Base-by-base conservation (phyloP, 1,140 invertebrate genomes). In the Micrasema minimum region DNA sequence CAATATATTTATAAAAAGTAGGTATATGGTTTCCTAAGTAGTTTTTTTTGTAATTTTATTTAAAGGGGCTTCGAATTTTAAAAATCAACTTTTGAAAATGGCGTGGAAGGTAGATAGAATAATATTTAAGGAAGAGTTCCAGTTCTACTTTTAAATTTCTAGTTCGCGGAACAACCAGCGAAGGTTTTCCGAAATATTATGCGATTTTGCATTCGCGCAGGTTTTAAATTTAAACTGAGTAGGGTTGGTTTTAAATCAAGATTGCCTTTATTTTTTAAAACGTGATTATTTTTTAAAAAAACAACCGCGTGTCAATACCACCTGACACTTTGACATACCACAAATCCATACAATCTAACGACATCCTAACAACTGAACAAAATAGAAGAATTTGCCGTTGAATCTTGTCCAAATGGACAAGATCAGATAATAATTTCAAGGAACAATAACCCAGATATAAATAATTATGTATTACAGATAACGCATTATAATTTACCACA, bases 391-490 rank as follows among this genome's bases (percentile, higher is more conserved):
- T 68, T 71, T 53, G 72, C 74, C 74, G 66, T 75, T 75, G 65
- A 62, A 66, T 37, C 7, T 57, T 23, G 22, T 62, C 50, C 69
- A 20, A 45, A 46, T n/a, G 38, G 51, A 10, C 5, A 18, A 67
- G 35, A 31, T 23, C 41, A 55, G 45, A 45, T 57, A 71, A 64
- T 71, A 35, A 37, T 57, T 70, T 64, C 50, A 64, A 45, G 37
- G 26, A 74, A 69, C 74, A 75, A 75, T 75, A 75, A 70, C 74
- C 74, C 74, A 72, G 67, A 75, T 71, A 59, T 71, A 70, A 62
- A 62, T 61, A 72, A 64, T 55, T 57, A 59, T 69, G 57, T 68
- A 66, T 55, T 73, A 69, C 69, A 75, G 59, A 69, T 64, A 69
- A 69, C 18, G 14, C 35, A 41, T 61, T 64, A 26, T 46, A 5